Evolutionary conservation across 2,888 invertebrate species (phyloP).

Genomic region (Apamea crenata): DNA sequence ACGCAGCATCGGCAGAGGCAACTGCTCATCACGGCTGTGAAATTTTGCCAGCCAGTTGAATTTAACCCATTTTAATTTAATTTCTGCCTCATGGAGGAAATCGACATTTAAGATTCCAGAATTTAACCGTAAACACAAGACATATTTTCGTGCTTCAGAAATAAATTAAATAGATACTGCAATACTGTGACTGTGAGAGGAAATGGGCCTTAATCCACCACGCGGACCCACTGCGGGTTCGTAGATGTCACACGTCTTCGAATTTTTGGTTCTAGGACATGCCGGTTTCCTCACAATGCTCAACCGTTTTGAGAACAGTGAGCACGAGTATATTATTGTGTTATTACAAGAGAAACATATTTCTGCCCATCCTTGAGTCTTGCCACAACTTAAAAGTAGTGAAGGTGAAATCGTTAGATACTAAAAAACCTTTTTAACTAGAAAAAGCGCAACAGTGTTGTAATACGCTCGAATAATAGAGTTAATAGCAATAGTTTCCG

Average conservation of each 20-base stretch:
- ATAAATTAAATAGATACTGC: neutral
- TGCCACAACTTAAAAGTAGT: neutral
- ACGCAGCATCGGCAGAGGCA: no score
- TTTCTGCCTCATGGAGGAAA: neutral
- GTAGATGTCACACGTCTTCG: no score
- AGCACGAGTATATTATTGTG: neutral
- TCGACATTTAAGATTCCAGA: no score
- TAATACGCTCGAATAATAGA: slow-evolving; percentile 29
- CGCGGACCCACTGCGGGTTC: no score
- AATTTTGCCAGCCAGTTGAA: neutral
- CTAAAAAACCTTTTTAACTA: neutral
- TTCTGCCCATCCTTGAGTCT: neutral
- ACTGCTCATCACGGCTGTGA: neutral
- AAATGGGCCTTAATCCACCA: no score
- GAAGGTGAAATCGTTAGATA: neutral
- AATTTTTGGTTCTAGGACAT: no score
- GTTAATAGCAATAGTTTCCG: slow-evolving; percentile 70
- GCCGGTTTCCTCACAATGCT: no score
- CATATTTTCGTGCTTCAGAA: neutral
- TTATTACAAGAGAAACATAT: neutral
- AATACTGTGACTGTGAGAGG: no score
- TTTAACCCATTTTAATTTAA: no score
- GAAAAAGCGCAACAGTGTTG: slow-evolving; percentile 4
- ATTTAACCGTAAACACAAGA: neutral
- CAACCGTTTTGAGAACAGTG: no score